phyloP scores from a whole-genome alignment of 1,140 invertebrate genomes.

The Sesamia nonagrioides region DNA sequence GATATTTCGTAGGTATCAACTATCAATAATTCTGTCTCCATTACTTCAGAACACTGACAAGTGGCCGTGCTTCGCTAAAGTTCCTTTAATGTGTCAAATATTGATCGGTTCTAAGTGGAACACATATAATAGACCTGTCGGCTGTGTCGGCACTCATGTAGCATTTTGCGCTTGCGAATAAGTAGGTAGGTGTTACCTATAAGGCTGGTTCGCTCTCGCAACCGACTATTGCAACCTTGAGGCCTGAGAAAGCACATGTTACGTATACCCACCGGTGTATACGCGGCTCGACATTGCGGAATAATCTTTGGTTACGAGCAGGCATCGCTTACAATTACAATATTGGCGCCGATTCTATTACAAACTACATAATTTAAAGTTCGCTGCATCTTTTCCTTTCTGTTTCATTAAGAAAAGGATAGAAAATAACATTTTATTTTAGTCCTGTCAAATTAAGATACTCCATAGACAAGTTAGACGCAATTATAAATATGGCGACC shows the following conservation, averaged over 20 bases:
- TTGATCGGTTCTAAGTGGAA: conserved; percentile 44
- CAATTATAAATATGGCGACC: too few relatives aligned
- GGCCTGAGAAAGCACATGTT: conserved; percentile 63
- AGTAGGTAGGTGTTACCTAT: conserved; percentile 61
- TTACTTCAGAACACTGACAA: not conserved
- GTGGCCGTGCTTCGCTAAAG: not conserved
- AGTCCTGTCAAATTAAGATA: too few relatives aligned
- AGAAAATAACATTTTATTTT: too few relatives aligned
- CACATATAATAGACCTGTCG: conserved; percentile 45
- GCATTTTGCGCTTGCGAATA: conserved; percentile 49
- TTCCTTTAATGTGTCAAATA: conserved; percentile 40
- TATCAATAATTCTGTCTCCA: not conserved
- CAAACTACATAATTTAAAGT: too few relatives aligned
- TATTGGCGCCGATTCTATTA: too few relatives aligned
- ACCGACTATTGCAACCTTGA: conserved; percentile 60
- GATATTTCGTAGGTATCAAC: not conserved
- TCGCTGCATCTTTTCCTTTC: too few relatives aligned
- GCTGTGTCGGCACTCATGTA: conserved; percentile 36
- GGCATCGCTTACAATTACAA: conserved; percentile 56
- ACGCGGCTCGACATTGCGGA: conserved; percentile 51
- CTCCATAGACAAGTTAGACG: too few relatives aligned
- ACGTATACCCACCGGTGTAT: conserved; percentile 50
- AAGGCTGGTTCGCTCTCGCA: conserved; percentile 60
- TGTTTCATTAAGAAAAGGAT: too few relatives aligned
- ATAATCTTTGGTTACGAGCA: conserved; percentile 56